phyloP scores from a whole-genome alignment of 2,797 vertebrate species.

The Pogonophryne albipinna region DNA sequence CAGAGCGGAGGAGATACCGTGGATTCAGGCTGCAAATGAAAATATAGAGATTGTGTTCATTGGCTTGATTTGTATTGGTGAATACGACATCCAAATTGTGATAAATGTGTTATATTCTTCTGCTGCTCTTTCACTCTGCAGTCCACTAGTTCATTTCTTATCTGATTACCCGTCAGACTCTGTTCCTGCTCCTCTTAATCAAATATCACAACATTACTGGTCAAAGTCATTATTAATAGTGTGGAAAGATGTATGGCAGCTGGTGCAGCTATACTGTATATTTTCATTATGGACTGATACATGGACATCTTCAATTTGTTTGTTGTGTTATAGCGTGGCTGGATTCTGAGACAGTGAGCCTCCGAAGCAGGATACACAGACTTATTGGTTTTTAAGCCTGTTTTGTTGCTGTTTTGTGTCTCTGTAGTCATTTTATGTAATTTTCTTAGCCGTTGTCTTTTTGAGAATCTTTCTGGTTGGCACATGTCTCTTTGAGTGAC shows the following conservation, averaged over 20 bases:
- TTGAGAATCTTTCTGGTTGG: too few relatives aligned
- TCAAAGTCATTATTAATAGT: neutral
- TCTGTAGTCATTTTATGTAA: too few relatives aligned
- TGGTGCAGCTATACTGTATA: neutral
- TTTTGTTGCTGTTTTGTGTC: too few relatives aligned
- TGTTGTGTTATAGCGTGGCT: neutral
- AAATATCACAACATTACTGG: neutral
- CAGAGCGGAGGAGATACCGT: neutral
- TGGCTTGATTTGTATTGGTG: neutral
- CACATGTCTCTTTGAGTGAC: too few relatives aligned
- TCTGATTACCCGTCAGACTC: conserved; percentile 16
- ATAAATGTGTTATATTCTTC: conserved; percentile 2
- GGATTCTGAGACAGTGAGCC: too few relatives aligned
- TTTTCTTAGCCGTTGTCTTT: too few relatives aligned
- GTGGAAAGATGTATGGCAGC: neutral
- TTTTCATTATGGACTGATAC: neutral
- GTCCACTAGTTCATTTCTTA: conserved; percentile 18
- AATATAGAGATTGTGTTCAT: neutral
- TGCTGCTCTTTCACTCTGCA: too few relatives aligned
- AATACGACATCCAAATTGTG: neutral
- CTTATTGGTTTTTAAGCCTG: too few relatives aligned
- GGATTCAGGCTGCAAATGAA: neutral
- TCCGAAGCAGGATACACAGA: too few relatives aligned
- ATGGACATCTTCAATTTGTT: neutral
- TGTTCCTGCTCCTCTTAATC: neutral